Conservation (phyloP, 2,797 vertebrate genomes). For the Argentina silus region DNA sequence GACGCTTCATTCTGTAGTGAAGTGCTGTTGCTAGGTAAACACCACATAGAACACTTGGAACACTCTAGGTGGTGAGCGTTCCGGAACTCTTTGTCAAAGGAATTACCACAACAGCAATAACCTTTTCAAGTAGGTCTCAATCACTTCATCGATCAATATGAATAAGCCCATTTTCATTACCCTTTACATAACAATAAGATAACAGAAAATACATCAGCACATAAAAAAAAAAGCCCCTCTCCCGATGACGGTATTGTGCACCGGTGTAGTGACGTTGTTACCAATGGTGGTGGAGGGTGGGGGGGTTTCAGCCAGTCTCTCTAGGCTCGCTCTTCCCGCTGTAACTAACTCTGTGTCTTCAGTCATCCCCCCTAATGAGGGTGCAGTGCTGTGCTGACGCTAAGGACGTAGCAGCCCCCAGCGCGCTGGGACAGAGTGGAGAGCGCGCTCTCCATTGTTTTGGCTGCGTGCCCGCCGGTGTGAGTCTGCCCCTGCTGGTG, state of each 20-base stretch:
- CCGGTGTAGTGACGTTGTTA: neutral
- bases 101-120: no score
- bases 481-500: constrained; percentile 58
- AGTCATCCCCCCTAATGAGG: constrained; percentile 24
- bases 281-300: no score
- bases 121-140: neutral
- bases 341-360: constrained; percentile 22
- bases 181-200: neutral
- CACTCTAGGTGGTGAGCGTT: no score
- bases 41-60: no score
- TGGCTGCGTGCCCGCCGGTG: constrained; percentile 57
- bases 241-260: neutral
- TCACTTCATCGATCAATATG: no score
- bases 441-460: constrained; percentile 45
- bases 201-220: neutral
- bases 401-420: constrained; percentile 5
- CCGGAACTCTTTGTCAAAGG: no score
- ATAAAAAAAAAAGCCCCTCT: neutral
- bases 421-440: constrained; percentile 13
- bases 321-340: neutral
- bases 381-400: constrained; percentile 11
- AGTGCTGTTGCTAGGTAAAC: no score
- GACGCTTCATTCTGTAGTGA: no score
- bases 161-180: neutral
- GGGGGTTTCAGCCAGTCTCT: no score